Base-by-base conservation (phyloP, 1,140 invertebrate species). In the Trichonephila inaurata region DNA sequence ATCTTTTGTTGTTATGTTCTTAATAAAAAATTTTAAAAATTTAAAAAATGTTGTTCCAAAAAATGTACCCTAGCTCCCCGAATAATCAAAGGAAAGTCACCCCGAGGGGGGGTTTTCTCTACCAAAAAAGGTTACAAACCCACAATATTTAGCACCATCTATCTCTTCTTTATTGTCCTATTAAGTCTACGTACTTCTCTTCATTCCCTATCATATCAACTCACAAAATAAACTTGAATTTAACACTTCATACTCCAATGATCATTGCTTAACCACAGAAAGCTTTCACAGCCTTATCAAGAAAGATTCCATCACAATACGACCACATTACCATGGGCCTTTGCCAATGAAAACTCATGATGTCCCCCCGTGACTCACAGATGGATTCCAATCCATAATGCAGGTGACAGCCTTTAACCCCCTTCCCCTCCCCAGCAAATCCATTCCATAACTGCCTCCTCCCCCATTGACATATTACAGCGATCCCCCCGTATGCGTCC, bases 361-460 rank as follows among this genome's bases (percentile, higher is more conserved):
- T n/a, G n/a, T n/a, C 44, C 16, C 51, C 85, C 62, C 72, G 85
- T 89, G 92, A 93, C 62, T 93, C 92, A 93, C 92, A 40, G 69
- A 77, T 81, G 44, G 92, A 88, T 93, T 93, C 86, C 92, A 81
- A 93, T 93, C 85, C 86, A 89, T 93, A 88, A 93, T 93, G 92
- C 92, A 93, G 92, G 92, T 93, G 92, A 93, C 92, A 93, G 92
- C 92, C 92, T 93, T 93, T 89, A 93, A 89, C 92, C 92, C 85
- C 64, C 19, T 33, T 10, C n/a, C 62, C 61, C 60, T n/a, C 24
- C 61, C 21, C 88, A 72, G 51, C 62, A 92, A 92, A 92, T 87
- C 91, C 91, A 92, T 92, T 92, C 91, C 91, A 92, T 93, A 93
- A 93, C 92, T 93, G 92, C 62, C 62, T 40, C n/a, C 66, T 61